A percentile compares a stretch with the other conserved stretches of the same genome.
These are phyloP conservation scores for Merodon equestris DNA, from an alignment of 2,888 invertebrate genomes.

Conservation along the genomic window DNA sequence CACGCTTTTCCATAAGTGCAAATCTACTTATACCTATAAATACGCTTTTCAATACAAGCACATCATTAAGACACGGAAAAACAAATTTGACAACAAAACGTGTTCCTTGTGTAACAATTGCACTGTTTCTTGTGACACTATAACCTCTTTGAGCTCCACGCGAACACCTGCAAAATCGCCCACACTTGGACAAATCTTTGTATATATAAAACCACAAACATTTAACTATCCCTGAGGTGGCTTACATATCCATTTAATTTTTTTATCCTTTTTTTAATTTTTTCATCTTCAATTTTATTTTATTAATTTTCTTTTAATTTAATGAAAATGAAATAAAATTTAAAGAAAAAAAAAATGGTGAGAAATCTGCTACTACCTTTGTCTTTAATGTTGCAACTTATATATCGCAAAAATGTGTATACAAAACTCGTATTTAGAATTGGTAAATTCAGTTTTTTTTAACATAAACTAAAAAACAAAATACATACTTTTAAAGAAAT, in stretches of 20 bases:
- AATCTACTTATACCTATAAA: background rate
- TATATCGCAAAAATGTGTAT: slow-evolving; percentile 70
- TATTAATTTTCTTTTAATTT: slow-evolving; percentile 50
- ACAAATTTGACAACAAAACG: background rate
- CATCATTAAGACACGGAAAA: background rate
- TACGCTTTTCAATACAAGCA: background rate
- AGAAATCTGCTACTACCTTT: slow-evolving; percentile 76
- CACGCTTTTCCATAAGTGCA: background rate
- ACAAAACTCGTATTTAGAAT: slow-evolving; percentile 59
- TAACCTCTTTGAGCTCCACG: too few species aligned
- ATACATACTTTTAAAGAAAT: slow-evolving; percentile 35
- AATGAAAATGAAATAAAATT: slow-evolving; percentile 45
- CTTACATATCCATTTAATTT: slow-evolving; percentile 30
- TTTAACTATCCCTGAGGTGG: slow-evolving; percentile 7
- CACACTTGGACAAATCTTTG: slow-evolving; percentile 15
- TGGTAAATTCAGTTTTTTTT: slow-evolving; percentile 51
- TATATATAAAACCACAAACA: slow-evolving; percentile 17
- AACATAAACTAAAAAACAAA: slow-evolving; percentile 3
- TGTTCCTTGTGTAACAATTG: too few species aligned
- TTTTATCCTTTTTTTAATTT: slow-evolving; percentile 36
- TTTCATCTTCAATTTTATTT: slow-evolving; percentile 54
- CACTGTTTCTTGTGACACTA: too few species aligned
- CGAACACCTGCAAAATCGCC: too few species aligned
- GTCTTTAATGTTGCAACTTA: slow-evolving; percentile 79
- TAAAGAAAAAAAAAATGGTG: slow-evolving; percentile 47